Conservation (phyloP, 2,888 invertebrate species). For the Psylliodes chrysocephalus region DNA sequence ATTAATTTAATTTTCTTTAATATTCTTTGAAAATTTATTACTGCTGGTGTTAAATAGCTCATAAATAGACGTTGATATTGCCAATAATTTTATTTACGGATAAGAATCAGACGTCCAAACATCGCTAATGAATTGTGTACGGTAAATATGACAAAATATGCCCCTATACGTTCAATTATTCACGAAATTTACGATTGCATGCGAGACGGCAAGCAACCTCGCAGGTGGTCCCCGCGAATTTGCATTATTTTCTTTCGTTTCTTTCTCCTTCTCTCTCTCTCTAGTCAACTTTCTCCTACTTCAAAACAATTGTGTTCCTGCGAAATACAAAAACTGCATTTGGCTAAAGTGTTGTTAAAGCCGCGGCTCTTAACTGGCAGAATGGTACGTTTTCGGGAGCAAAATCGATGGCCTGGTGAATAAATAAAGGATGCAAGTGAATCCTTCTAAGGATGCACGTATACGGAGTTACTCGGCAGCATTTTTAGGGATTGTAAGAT, state of each 20-base stretch:
- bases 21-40: too few species aligned
- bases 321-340: slow-evolving; percentile 43
- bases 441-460: not conserved
- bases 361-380: not conserved
- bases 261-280: slow-evolving; percentile 27
- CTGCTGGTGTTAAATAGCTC: too few species aligned
- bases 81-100: slow-evolving; percentile 14
- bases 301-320: slow-evolving; percentile 42
- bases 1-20: too few species aligned
- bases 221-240: slow-evolving; percentile 46
- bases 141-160: slow-evolving; percentile 46
- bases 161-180: slow-evolving; percentile 46
- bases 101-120: slow-evolving; percentile 40
- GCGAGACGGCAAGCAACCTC: slow-evolving; percentile 42
- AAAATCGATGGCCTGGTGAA: not conserved
- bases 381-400: not conserved
- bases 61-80: not conserved
- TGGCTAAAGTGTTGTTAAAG: slow-evolving; percentile 20
- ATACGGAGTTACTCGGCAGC: not conserved
- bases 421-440: not conserved
- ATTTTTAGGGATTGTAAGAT: not conserved
- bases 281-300: slow-evolving; percentile 39
- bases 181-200: slow-evolving; percentile 44
- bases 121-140: slow-evolving; percentile 44
- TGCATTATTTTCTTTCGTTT: slow-evolving; percentile 35